Evolutionary conservation across 2,113 vertebrate species (phyloP).

Genomic region (Notiomystis cincta): DNA sequence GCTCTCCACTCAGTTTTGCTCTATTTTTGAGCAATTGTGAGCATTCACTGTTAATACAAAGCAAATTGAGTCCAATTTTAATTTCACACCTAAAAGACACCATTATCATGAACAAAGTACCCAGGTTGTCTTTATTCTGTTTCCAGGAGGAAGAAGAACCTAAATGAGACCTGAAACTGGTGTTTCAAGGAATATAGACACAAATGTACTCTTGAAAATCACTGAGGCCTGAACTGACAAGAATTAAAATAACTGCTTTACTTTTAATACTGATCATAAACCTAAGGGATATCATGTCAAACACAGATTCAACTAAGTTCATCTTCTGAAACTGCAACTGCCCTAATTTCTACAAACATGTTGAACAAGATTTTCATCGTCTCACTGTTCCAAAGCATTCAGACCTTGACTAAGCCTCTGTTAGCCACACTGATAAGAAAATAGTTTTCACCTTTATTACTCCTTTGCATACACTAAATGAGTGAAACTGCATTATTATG

Average conservation of each 20-base stretch:
- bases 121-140: not conserved
- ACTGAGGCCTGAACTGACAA: not conserved
- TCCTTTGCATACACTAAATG: not conserved
- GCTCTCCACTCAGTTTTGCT: not conserved
- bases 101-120: constrained; percentile 11
- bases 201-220: not conserved
- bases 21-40: not conserved
- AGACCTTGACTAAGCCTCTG: not conserved
- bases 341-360: not conserved
- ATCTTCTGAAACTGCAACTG: not conserved
- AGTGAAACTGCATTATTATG: not conserved
- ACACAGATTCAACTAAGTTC: not conserved
- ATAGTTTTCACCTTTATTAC: not conserved
- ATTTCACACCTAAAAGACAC: constrained; percentile 32
- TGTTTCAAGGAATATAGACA: not conserved
- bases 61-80: constrained; percentile 19
- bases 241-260: not conserved
- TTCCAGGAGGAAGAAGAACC: constrained; percentile 4
- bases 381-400: not conserved
- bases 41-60: constrained; percentile 14
- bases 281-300: not conserved
- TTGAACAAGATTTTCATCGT: not conserved
- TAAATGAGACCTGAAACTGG: not conserved
- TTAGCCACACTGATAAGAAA: not conserved
- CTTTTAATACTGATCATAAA: not conserved